phyloP scores from a whole-genome alignment of 2,888 invertebrate species.

The Pollenia amentaria region DNA sequence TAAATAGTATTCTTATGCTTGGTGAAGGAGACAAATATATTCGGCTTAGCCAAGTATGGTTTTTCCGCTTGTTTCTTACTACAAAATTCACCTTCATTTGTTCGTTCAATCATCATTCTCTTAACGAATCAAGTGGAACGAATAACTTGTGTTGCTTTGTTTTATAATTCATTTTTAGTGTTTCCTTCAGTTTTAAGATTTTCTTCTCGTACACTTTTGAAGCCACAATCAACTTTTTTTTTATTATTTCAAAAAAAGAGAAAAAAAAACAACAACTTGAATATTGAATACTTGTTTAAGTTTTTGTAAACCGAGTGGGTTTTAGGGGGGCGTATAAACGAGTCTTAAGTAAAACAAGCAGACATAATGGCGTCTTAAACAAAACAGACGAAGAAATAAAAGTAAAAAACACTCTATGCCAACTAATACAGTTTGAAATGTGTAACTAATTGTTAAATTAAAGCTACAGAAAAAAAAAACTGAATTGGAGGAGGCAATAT shows the following conservation, averaged over 20 bases:
- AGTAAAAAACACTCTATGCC: constrained; percentile 10
- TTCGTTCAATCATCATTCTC: background rate
- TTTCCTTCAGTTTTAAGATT: constrained; percentile 14
- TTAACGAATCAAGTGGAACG: constrained; percentile 31
- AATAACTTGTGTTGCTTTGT: constrained; percentile 20
- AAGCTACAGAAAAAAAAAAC: constrained; percentile 8
- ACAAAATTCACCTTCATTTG: background rate
- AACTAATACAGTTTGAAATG: constrained; percentile 68
- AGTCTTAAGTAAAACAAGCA: constrained; percentile 42
- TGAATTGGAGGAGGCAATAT: background rate
- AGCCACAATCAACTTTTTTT: constrained; percentile 38
- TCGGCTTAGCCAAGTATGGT: background rate
- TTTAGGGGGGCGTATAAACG: background rate
- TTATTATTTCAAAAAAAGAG: background rate
- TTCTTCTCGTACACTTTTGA: constrained; percentile 18
- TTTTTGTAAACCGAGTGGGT: background rate
- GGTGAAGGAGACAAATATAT: too few species aligned
- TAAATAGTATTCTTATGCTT: too few species aligned
- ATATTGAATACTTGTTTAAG: constrained; percentile 38
- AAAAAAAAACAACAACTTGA: constrained; percentile 20
- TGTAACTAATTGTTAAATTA: constrained; percentile 71
- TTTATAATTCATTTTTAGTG: background rate
- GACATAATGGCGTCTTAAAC: constrained; percentile 52
- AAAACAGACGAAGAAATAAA: background rate
- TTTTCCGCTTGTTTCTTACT: background rate